Conservation (phyloP, 2,888 invertebrate species). For the Thecocarcelia acutangulata region DNA sequence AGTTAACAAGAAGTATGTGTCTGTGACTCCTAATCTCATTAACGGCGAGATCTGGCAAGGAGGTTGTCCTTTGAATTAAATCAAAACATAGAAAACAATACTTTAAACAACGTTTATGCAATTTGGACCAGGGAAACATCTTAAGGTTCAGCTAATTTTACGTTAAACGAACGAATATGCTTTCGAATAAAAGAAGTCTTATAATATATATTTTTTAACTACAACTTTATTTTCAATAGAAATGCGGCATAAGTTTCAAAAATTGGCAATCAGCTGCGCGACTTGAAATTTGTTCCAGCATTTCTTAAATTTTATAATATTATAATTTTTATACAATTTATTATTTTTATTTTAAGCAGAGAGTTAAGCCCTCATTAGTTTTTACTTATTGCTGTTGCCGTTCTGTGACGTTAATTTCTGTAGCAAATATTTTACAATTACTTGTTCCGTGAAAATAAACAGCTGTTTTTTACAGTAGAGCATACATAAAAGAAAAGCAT, state of each 20-base stretch:
- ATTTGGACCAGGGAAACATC: not conserved
- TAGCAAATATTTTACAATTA: too few relatives aligned
- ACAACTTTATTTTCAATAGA: not conserved
- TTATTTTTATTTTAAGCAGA: too few relatives aligned
- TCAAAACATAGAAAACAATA: not conserved
- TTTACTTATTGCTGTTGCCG: too few relatives aligned
- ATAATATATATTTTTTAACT: not conserved
- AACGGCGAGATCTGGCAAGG: conserved; percentile 89
- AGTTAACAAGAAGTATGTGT: conserved; percentile 83
- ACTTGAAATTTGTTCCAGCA: conserved; percentile 10
- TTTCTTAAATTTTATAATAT: conserved; percentile 17
- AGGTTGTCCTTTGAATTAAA: conserved; percentile 90
- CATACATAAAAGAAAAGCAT: too few relatives aligned
- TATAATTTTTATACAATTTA: not conserved
- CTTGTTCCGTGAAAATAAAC: too few relatives aligned
- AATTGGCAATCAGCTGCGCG: not conserved
- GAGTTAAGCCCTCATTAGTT: too few relatives aligned
- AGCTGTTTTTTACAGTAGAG: too few relatives aligned
- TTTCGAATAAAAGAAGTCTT: not conserved
- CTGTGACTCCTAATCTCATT: conserved; percentile 84
- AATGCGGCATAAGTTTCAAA: not conserved
- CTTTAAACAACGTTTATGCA: conserved; percentile 15
- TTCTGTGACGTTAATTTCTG: too few relatives aligned
- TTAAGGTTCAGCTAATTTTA: too few relatives aligned
- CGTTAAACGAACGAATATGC: not conserved